Base-by-base conservation (phyloP, 2,113 vertebrate genomes). In the Dicrurus megarhynchus region DNA sequence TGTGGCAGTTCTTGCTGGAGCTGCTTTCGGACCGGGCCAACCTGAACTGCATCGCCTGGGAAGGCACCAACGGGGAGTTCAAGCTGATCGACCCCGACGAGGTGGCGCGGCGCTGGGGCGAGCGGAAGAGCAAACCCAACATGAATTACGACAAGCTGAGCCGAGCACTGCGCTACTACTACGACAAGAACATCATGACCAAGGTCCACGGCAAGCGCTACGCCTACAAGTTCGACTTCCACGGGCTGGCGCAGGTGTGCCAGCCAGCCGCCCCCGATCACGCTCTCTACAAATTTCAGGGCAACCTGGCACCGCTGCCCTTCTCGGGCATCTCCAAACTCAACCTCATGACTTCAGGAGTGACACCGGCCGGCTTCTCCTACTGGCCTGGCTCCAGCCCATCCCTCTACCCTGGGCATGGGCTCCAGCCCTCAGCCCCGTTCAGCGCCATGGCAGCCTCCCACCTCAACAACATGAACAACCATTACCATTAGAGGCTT, bases 81-180 rank as follows among this genome's bases (percentile, higher is more conserved):
- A 99, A 99, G 97, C 98, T 99, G 94, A 98, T 99, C 1, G 99
- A 99, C 97, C 99, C 99, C 0, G 99, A 99, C 14, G 99, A 99
- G 97, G 99, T 99, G 97, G 99, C 99, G 0, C 96, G 99, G 86
- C 98, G 99, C 89, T 99, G 99, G 99, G 99, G 99, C 0, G 99
- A 99, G 95, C 98, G 99, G 64, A 99, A 99, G 94, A 99, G 99
- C 98, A 99, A 99, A 82, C 99, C 99, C 97, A 99, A 99, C 98
- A 99, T 99, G 99, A 99, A 99, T 97, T 99, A 99, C 9, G 99
- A 99, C 98, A 99, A 99, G 97, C 98, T 99, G 95, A 99, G 99
- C 98, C 98, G 99, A 11, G 99, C 99, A 0, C 98, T 99, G 93
- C 99, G 99, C 90, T 99, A 99, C 97, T 99, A 99, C 97, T 99